These are phyloP conservation scores for Rhodophaea formosa DNA, from an alignment of 2,888 invertebrate genomes.

Conservation along the genomic window DNA sequence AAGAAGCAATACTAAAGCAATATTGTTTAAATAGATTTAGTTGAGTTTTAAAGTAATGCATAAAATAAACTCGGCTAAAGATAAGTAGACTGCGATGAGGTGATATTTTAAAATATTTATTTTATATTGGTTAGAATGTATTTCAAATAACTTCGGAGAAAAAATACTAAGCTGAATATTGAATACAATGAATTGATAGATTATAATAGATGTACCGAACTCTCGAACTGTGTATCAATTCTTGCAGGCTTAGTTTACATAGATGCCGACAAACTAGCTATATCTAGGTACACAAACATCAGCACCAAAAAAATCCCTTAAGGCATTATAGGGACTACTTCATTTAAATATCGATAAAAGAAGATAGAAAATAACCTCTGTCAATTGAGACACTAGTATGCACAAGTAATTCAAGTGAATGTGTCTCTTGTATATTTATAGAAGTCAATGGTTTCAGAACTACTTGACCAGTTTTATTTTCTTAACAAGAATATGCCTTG, in stretches of 20 bases:
- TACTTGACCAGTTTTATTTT: neutral
- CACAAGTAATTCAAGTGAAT: no score
- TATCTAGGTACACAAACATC: no score
- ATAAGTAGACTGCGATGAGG: conserved; percentile 64
- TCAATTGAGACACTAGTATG: no score
- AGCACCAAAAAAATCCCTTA: no score
- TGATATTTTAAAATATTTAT: conserved; percentile 53
- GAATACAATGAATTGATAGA: conserved; percentile 11
- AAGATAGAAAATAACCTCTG: no score
- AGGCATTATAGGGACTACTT: no score
- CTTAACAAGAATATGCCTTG: conserved; percentile 1
- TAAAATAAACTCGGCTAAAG: conserved; percentile 44
- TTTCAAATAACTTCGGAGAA: conserved; percentile 27
- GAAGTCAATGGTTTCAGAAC: no score
- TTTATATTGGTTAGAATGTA: conserved; percentile 41
- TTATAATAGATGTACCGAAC: conserved; percentile 22
- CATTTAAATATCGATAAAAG: no score
- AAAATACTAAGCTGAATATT: conserved; percentile 21
- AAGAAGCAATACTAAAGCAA: conserved; percentile 60
- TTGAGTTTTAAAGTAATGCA: conserved; percentile 40
- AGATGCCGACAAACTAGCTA: no score
- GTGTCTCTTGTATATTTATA: no score
- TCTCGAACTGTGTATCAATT: neutral
- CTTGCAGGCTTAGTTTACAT: neutral
- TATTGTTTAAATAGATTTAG: conserved; percentile 50